Percentiles rank a stretch among this genome's conserved stretches.
Evolutionary conservation across 2,888 invertebrate species (phyloP).

Genomic region (Coelopa pilipes): DNA sequence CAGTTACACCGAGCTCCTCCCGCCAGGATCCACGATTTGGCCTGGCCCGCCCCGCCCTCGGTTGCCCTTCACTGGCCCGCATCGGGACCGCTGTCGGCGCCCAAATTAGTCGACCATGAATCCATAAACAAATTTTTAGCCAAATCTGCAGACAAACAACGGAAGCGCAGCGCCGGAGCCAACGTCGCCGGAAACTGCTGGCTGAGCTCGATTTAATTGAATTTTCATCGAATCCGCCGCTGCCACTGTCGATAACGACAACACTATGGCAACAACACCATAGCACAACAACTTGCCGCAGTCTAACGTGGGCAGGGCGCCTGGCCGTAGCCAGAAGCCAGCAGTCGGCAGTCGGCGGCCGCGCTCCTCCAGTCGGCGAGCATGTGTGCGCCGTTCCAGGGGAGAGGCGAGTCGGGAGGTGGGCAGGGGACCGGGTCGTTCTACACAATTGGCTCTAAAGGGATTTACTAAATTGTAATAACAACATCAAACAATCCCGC

Average conservation of each 20-base stretch:
- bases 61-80: too few relatives aligned
- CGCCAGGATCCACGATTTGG: too few relatives aligned
- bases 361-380: too few relatives aligned
- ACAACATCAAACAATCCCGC: background rate
- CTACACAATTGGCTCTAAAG: slow-evolving; percentile 9
- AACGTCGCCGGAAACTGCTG: slow-evolving; percentile 15
- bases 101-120: slow-evolving; percentile 15
- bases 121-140: slow-evolving; percentile 22
- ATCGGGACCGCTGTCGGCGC: too few relatives aligned
- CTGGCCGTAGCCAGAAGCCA: too few relatives aligned
- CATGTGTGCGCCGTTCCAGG: too few relatives aligned
- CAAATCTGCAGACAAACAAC: background rate
- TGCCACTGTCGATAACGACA: slow-evolving; percentile 2
- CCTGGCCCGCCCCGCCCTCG: too few relatives aligned
- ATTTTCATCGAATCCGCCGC: slow-evolving; percentile 17
- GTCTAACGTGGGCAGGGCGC: too few relatives aligned
- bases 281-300: slow-evolving; percentile 4
- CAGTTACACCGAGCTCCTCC: too few relatives aligned
- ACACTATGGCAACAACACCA: background rate
- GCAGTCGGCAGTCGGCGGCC: too few relatives aligned
- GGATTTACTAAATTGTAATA: slow-evolving; percentile 5
- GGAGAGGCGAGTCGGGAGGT: too few relatives aligned
- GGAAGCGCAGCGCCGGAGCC: background rate
- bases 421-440: background rate
- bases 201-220: slow-evolving; percentile 22